Base-by-base conservation (phyloP, 2,888 invertebrate genomes). In the Eupeodes latifasciatus region DNA sequence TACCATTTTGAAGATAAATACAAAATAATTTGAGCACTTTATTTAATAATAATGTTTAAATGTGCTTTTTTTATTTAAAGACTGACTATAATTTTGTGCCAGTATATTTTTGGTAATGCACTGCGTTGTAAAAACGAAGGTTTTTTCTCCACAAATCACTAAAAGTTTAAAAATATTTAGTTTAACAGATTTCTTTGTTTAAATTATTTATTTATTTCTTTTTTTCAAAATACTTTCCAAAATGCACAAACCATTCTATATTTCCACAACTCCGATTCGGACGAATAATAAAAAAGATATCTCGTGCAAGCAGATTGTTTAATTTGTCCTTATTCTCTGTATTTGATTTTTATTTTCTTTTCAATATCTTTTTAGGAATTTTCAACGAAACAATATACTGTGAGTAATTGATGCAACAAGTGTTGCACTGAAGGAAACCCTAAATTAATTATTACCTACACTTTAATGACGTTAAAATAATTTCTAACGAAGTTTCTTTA, bases 331-430 rank as follows among this genome's bases (percentile, higher is more conserved):
- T 69, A 83, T 75, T 89, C 57, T 86, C 77, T 81, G 64, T 82
- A 87, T 75, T 77, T 83, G 72, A 83, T 81, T 92, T 91, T 90
- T 90, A 90, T 91, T 90, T 90, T 90, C 90, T 91, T 91, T 90
- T 90, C 90, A 90, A 90, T 90, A 84, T 91, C 91, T 91, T 90
- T 91, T 91, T 93, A 93, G 93, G 93, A 93, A 91, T 93, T 93
- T 92, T 92, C 93, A 92, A 90, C 93, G 91, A 93, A 92, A 90
- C 92, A 93, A 92, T 93, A 93, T 92, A 93, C 93, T 93, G 93
- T 93, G 93, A 93, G 93, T 93, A 93, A 92, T 90, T 79, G 66
- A 72, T 87, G 72, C 84, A 79, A 80, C 80, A 64, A 27, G 16
- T 72, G 72, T 80, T 87, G 72, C 76, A 59, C 76, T 87, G 49